Evolutionary conservation across 2,113 vertebrate genomes (phyloP).

Genomic region (Callipepla squamata): DNA sequence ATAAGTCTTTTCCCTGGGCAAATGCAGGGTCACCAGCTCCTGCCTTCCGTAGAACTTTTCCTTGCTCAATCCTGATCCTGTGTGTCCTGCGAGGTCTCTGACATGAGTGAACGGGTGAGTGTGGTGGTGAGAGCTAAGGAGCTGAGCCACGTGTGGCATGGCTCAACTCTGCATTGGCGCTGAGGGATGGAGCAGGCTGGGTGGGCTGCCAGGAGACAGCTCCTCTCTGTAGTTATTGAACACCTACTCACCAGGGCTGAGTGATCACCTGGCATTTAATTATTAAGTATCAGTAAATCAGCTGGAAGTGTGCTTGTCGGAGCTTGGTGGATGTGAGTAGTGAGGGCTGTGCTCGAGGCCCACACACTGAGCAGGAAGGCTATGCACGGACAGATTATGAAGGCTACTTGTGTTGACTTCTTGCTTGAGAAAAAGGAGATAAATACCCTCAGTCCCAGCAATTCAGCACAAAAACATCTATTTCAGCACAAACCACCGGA

Average conservation of each 20-base stretch:
- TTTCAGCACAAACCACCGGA: neutral
- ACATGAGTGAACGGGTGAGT: neutral
- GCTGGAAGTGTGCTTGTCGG: neutral
- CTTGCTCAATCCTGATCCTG: neutral
- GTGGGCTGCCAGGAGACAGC: conserved; percentile 7
- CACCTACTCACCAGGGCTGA: conserved; percentile 4
- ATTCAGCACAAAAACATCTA: neutral
- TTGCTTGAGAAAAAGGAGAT: neutral
- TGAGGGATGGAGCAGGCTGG: neutral
- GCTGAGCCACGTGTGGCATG: neutral
- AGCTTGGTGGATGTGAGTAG: neutral
- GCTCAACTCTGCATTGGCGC: neutral
- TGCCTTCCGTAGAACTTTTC: neutral
- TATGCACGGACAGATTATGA: neutral
- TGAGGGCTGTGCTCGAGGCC: neutral
- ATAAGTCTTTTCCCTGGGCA: neutral
- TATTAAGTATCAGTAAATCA: conserved; percentile 61
- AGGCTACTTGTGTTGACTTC: neutral
- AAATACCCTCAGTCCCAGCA: neutral
- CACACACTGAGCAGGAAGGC: neutral
- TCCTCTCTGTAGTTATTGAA: neutral
- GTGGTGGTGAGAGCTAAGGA: neutral
- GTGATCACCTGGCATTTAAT: conserved; percentile 36
- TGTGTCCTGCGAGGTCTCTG: neutral
- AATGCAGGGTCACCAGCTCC: neutral